Conservation (phyloP, 2,797 vertebrate genomes). For the Capromys pilorides region DNA sequence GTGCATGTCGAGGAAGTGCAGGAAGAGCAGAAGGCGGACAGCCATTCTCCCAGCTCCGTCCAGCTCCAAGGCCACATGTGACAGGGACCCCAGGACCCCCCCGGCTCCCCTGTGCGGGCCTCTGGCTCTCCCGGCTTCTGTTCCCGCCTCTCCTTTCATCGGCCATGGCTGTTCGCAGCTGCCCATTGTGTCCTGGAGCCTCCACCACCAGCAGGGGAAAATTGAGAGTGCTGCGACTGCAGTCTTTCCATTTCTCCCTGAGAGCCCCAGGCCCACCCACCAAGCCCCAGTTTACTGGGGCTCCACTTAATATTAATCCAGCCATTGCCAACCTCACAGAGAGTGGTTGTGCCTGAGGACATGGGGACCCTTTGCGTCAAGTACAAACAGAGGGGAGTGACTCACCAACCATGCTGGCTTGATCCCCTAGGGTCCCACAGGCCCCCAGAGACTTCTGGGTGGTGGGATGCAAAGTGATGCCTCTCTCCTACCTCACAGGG, state of each 20-base stretch:
- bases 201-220: not conserved
- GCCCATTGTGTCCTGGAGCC: not conserved
- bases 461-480: constrained; percentile 48
- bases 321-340: constrained; percentile 28
- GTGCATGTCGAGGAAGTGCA: not conserved
- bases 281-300: not conserved
- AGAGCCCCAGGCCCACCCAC: not conserved
- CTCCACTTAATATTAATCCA: constrained; percentile 59
- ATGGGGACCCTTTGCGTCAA: constrained; percentile 55
- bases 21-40: not conserved
- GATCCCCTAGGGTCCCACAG: not conserved
- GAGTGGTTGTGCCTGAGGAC: constrained; percentile 29
- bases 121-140: not conserved
- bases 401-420: not conserved
- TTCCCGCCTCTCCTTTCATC: not conserved
- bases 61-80: not conserved
- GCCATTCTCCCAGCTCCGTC: not conserved
- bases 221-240: not conserved
- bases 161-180: not conserved
- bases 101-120: rapidly evolving
- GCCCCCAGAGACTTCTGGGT: constrained; percentile 50
- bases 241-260: not conserved
- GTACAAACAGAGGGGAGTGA: constrained; percentile 58
- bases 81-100: not conserved
- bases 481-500: constrained; percentile 46